Evolutionary conservation across 2,797 vertebrate species (phyloP), one percentile per base, ranked within the genome.

Genomic region (Furcifer pardalis): DNA sequence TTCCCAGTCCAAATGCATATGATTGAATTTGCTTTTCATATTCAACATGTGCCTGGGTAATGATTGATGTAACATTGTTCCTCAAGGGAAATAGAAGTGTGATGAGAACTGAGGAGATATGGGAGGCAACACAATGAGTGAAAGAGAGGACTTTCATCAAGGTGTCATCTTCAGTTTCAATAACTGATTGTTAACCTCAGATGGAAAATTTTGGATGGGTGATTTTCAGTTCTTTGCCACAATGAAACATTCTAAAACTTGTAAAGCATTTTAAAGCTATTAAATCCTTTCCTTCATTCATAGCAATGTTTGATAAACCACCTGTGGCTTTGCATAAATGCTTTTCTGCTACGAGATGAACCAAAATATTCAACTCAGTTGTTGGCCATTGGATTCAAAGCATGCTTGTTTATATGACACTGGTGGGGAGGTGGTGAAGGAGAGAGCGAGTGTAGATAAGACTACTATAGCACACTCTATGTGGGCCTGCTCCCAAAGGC

Each of bases 321-420:
- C 19, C 15, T 19, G 21, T 56, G 8, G n/a, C 49, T 76, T 76
- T 76, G 25, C 8, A 35, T 19, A 49, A 76, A 35, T 76, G 32
- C 8, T 56, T n/a, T 75, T 56, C 30, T 75, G 35, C 52, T 60
- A 35, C 49, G n/a, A 21, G 10, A 56, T 23, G 49, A 76, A 59
- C 8, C 79, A 60, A 77, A 35, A 1, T 44, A 35, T 46, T 19
- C 40, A 76, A 66, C 21, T 84, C 73, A 84, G 30, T 82, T 83
- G 68, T 63, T 81, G 68, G 52, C 85, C 76, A 84, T 25, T 12
- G 65, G 81, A 52, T 76, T 84, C 63, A 21, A 66, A 40, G 52
- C 40, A 68, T 87, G 52, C 59, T 12, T 13, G 52, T 85, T 25
- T 86, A 72, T 73, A 72, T 73, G 71, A 1, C 4, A 46, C 25